phyloP scores from a whole-genome alignment of 1,140 invertebrate genomes.

The Reticulitermes speratus region DNA sequence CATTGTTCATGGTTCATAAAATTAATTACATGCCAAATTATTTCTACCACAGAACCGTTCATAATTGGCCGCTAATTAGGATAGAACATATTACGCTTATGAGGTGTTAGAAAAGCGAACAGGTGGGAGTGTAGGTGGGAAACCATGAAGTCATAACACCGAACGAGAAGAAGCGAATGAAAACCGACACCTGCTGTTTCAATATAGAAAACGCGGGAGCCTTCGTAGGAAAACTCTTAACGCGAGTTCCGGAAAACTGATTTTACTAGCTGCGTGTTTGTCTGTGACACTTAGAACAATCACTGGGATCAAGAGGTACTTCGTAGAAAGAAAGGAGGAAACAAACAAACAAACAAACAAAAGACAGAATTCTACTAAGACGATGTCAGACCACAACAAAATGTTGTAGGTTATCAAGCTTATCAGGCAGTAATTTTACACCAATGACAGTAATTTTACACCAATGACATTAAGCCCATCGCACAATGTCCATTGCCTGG shows the following conservation, averaged over 20 bases:
- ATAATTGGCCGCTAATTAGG: not conserved
- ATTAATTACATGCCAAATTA: slow-evolving; percentile 3
- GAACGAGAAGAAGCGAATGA: not conserved
- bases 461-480: no score
- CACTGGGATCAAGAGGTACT: no score
- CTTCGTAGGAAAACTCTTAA: not conserved
- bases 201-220: not conserved
- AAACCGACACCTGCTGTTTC: not conserved
- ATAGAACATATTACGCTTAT: not conserved
- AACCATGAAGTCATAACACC: not conserved
- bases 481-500: no score
- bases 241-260: not conserved
- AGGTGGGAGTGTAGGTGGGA: not conserved
- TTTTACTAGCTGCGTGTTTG: not conserved
- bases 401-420: no score
- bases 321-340: no score
- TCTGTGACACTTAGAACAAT: no score
- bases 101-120: not conserved
- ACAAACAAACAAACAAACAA: not conserved
- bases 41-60: not conserved
- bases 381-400: no score
- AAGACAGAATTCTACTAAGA: no score
- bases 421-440: no score
- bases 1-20: not conserved
- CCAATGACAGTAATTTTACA: no score